Percentiles rank a stretch among this genome's conserved stretches.
Evolutionary conservation across 2,113 vertebrate species (phyloP).

Genomic region (Aegotheles bennettii): DNA sequence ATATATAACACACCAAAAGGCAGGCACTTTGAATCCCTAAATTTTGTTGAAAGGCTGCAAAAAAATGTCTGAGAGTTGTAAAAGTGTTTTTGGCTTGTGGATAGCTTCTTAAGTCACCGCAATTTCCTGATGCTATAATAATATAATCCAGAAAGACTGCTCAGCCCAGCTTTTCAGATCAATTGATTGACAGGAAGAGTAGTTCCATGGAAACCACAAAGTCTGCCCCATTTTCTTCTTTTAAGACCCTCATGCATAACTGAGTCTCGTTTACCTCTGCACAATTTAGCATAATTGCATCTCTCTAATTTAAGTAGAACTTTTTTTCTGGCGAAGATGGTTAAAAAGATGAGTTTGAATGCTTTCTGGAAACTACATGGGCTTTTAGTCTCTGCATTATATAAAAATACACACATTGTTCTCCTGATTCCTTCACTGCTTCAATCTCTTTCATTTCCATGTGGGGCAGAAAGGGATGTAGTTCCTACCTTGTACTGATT

Average conservation of each 20-base stretch:
- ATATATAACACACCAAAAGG: neutral
- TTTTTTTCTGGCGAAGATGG: neutral
- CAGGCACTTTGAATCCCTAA: neutral
- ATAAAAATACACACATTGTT: neutral
- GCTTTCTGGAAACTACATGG: neutral
- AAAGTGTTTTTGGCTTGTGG: neutral
- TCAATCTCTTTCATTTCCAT: neutral
- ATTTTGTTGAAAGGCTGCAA: neutral
- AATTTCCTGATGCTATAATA: slow-evolving; percentile 17
- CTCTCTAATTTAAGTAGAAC: neutral
- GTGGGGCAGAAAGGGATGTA: neutral
- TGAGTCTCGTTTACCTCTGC: slow-evolving; percentile 29
- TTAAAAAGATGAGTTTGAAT: neutral
- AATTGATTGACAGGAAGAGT: slow-evolving; percentile 10
- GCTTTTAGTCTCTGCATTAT: neutral
- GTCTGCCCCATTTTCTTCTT: neutral
- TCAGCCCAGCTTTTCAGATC: slow-evolving; percentile 10
- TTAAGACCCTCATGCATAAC: slow-evolving; percentile 19
- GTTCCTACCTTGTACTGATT: neutral
- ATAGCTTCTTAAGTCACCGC: neutral
- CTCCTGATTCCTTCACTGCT: neutral
- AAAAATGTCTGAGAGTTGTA: neutral
- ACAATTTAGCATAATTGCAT: slow-evolving; percentile 20
- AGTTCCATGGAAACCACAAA: slow-evolving; percentile 14
- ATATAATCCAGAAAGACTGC: slow-evolving; percentile 3